Conservation (phyloP, 2,797 vertebrate genomes). For the Danio choprae region DNA sequence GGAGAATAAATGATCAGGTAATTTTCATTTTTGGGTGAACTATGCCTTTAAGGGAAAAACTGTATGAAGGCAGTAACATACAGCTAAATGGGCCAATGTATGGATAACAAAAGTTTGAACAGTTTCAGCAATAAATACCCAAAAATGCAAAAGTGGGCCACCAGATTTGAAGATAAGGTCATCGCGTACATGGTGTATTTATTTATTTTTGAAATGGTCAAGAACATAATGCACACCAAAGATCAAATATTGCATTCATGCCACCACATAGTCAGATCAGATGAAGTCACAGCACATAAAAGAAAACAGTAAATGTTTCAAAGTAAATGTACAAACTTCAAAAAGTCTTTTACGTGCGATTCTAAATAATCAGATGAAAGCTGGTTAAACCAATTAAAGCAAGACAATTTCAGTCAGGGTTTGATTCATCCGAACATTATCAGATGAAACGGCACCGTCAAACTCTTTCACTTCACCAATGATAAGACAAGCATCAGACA, state of each 20-base stretch:
- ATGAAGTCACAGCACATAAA: neutral
- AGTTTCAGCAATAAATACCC: neutral
- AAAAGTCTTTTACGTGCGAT: constrained; percentile 2
- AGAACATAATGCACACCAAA: constrained; percentile 11
- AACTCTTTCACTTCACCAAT: constrained; percentile 18
- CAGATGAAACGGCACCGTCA: constrained; percentile 18
- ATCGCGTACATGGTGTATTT: neutral
- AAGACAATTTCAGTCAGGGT: constrained; percentile 15
- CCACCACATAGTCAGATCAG: neutral
- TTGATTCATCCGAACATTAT: constrained; percentile 12
- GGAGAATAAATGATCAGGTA: no score
- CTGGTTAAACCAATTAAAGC: constrained; percentile 36
- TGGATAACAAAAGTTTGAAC: neutral
- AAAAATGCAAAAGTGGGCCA: neutral
- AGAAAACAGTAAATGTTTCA: neutral
- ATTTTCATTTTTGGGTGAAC: no score
- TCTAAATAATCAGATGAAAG: constrained; percentile 16
- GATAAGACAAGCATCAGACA: constrained; percentile 46
- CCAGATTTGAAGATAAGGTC: constrained; percentile 2
- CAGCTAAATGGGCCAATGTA: neutral
- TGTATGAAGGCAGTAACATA: neutral
- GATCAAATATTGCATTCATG: neutral
- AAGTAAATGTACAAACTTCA: constrained; percentile 18
- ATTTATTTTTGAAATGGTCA: neutral
- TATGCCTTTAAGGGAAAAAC: neutral